Evolutionary conservation across 2,888 invertebrate genomes (phyloP), one percentile per base, ranked within the genome.

Genomic region (Mythimna impura): DNA sequence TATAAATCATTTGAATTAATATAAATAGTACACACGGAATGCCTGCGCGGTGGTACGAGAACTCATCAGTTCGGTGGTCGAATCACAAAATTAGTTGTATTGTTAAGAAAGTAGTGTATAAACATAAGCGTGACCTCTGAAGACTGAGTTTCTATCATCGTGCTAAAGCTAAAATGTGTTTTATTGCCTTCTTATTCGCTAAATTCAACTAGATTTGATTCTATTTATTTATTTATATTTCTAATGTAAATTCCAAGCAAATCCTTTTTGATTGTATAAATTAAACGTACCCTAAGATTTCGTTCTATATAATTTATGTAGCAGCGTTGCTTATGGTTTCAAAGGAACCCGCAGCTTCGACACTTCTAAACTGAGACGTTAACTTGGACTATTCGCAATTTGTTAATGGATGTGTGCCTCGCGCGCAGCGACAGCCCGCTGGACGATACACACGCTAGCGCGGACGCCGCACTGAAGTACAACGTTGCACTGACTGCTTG

Each of bases 51-150:
- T 76, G 84, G 63, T 70, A 66, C 25, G 55, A 62, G 61, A 66
- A 62, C 65, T 68, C 64, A 65, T 30, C 60, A 63, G 60, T 68
- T 78, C 52, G 36, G 78, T 81, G 54, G 72, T 76, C 63, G 64
- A 73, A 75, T 71, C 79, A 84, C 78, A 78, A 86, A 78, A 72
- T 83, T 76, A 72, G 67, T 65, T 66, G 66, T 75, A 82, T 64
- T 73, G 52, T 79, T 73, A 73, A 60, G 66, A 71, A 65, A 74
- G 74, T 83, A 83, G 77, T 73, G 67, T 70, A 66, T 69, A 74
- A 68, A 73, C 30, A 47, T 70, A 71, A 71, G 72, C 47, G 55
- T 71, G 80, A 74, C 71, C 60, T 69, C 76, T 71, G 64, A 65
- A 74, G n/a, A 34, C 65, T 60, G 76, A 70, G 66, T 60, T 71